phyloP scores from a whole-genome alignment of 2,797 vertebrate genomes.

The Florisuga fusca region DNA sequence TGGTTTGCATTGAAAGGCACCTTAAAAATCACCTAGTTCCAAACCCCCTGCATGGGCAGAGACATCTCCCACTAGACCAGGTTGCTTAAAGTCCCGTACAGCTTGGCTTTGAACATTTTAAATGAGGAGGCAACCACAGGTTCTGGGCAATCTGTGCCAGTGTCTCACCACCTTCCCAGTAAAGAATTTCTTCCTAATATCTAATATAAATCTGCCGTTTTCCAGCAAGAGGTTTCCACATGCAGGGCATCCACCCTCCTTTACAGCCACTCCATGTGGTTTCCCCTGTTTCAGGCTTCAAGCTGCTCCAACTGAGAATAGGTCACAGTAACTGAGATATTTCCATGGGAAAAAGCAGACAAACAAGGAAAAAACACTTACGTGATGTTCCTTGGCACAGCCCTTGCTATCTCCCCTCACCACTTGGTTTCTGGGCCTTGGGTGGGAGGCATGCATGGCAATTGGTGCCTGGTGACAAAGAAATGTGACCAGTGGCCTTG shows the following conservation, averaged over 20 bases:
- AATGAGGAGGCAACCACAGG: too few species aligned
- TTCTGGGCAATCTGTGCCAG: too few species aligned
- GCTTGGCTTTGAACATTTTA: too few species aligned
- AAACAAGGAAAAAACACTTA: not conserved
- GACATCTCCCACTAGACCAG: too few species aligned
- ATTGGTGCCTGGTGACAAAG: not conserved
- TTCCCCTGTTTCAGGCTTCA: not conserved
- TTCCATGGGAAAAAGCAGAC: not conserved
- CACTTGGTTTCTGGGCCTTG: not conserved
- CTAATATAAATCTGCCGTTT: too few species aligned
- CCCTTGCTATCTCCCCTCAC: not conserved
- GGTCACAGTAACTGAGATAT: not conserved
- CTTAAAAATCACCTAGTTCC: too few species aligned
- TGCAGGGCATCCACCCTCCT: not conserved
- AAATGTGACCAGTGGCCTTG: not conserved
- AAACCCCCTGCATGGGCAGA: too few species aligned
- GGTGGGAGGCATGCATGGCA: rapidly evolving
- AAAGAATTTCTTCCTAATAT: too few species aligned
- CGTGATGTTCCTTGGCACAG: rapidly evolving
- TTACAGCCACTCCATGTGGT: rapidly evolving
- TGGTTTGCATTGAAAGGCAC: too few species aligned
- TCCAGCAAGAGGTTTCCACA: not conserved
- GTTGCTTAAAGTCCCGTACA: too few species aligned
- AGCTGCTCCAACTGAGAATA: not conserved
- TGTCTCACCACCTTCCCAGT: too few species aligned